Evolutionary conservation across 2,888 invertebrate species (phyloP).

Genomic region (Epiblema foenella): DNA sequence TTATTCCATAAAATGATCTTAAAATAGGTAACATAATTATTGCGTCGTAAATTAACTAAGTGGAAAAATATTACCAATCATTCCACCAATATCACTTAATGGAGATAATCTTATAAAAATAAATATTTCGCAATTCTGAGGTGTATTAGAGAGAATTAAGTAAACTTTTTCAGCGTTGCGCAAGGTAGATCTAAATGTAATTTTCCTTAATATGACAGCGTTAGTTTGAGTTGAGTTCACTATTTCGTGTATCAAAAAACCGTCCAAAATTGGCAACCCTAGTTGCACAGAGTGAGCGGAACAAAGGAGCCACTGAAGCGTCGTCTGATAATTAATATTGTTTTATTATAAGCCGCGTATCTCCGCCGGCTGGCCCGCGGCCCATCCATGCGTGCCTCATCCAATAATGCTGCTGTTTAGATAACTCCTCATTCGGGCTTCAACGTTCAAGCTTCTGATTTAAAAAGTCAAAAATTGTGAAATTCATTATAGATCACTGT

Average conservation of each 20-base stretch:
- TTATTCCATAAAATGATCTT: no score
- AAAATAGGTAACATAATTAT: no score
- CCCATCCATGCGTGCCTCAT: constrained; percentile 66
- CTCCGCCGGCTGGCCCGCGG: constrained; percentile 59
- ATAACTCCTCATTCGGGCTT: constrained; percentile 59
- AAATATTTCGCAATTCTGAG: no score
- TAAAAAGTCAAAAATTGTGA: neutral
- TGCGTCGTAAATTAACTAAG: no score
- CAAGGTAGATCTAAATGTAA: no score
- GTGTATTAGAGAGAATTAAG: no score
- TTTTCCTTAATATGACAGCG: no score
- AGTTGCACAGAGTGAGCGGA: constrained; percentile 45
- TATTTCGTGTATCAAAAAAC: neutral
- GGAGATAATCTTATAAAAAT: no score
- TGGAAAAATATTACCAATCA: no score
- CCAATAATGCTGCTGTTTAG: constrained; percentile 68
- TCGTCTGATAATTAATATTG: constrained; percentile 77
- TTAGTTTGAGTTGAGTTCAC: neutral
- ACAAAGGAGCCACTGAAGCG: constrained; percentile 63
- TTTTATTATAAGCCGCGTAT: constrained; percentile 77
- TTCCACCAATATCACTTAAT: no score
- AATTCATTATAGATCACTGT: neutral
- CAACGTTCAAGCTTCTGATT: neutral
- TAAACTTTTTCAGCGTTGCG: no score
- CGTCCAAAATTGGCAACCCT: constrained; percentile 29